Evolutionary conservation across 2,888 invertebrate species (phyloP).

Genomic region (Caenorhabditis uteleia): DNA sequence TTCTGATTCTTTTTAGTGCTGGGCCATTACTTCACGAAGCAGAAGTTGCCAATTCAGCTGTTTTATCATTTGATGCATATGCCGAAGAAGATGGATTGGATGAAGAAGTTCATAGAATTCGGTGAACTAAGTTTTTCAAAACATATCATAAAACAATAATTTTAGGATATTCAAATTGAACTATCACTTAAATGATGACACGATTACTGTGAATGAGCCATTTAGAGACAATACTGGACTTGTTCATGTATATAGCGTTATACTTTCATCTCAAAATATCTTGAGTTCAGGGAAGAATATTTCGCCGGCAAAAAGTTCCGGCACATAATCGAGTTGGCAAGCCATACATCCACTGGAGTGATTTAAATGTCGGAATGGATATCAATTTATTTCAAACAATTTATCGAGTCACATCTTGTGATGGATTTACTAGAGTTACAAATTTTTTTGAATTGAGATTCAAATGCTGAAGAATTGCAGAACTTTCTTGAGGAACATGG

Average conservation of each 20-base stretch:
- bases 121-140: conserved; percentile 1
- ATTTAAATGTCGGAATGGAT: conserved; percentile 46
- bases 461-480: conserved; percentile 18
- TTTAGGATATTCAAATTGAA: conserved; percentile 42
- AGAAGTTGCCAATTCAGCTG: conserved; percentile 30
- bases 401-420: conserved; percentile 44
- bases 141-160: not conserved
- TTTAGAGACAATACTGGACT: conserved; percentile 45
- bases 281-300: conserved; percentile 26
- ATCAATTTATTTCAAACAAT: conserved; percentile 46
- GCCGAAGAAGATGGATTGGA: conserved; percentile 45
- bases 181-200: conserved; percentile 44
- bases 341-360: conserved; percentile 49
- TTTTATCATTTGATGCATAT: conserved; percentile 43
- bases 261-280: not conserved
- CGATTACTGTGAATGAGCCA: conserved; percentile 44
- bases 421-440: conserved; percentile 35
- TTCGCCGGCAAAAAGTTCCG: conserved; percentile 46
- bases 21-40: conserved; percentile 32
- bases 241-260: conserved; percentile 21
- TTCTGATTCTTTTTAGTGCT: conserved; percentile 9
- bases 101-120: conserved; percentile 40
- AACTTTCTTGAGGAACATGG: conserved; percentile 48
- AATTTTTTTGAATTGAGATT: not conserved
- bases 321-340: conserved; percentile 31